phyloP scores from a whole-genome alignment of 2,888 invertebrate species.

The Synergus laeviventris region DNA sequence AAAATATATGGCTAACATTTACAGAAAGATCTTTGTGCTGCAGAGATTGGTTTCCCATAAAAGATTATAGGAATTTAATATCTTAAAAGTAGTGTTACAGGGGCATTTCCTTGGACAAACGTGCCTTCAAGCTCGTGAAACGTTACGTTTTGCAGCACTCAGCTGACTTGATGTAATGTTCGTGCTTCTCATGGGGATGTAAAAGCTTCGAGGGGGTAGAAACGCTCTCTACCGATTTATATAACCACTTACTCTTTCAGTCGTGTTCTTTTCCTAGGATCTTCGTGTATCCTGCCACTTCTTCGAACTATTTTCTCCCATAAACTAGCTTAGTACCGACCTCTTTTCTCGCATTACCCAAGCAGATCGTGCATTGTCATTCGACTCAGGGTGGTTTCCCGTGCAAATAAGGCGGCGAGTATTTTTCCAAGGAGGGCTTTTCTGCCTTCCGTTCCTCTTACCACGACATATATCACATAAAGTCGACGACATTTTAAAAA shows the following conservation, averaged over 20 bases:
- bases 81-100: neutral
- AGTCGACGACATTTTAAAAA: neutral
- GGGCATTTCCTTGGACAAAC: neutral
- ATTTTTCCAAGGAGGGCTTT: constrained; percentile 6
- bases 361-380: constrained; percentile 37
- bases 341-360: constrained; percentile 17
- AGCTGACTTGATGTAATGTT: neutral
- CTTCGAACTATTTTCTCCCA: constrained; percentile 6
- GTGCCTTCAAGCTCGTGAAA: neutral
- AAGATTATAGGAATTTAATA: neutral
- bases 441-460: neutral
- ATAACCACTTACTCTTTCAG: constrained; percentile 16
- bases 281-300: constrained; percentile 8
- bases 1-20: too few species aligned
- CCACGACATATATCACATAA: neutral
- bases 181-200: neutral
- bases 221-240: constrained; percentile 24
- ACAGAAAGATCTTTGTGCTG: neutral
- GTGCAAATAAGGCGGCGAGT: constrained; percentile 21
- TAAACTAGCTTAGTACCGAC: constrained; percentile 26
- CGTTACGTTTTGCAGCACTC: constrained; percentile 2
- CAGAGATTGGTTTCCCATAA: neutral
- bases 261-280: constrained; percentile 21
- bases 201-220: constrained; percentile 1
- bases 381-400: constrained; percentile 24